Evolutionary conservation across 92 coral and sea anemone species (phyloP).

Genomic region (Scolanthus callimorphus): DNA sequence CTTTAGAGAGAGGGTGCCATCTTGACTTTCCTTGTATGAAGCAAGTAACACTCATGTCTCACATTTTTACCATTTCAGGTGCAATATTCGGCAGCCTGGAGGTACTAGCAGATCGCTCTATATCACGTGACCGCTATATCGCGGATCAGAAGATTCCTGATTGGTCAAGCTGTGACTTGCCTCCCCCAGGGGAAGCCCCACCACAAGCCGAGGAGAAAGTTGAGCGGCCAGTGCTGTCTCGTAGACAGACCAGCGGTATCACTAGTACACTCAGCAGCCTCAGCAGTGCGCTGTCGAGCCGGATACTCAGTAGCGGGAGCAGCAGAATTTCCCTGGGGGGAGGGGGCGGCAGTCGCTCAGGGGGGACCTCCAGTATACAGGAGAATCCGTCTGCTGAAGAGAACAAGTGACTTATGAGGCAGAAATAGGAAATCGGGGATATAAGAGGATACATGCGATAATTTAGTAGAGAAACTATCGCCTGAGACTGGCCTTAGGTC

Average conservation of each 20-base stretch:
- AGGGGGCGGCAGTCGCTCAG: constrained; percentile 23
- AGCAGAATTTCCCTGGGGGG: constrained; percentile 27
- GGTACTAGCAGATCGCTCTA: constrained; percentile 92
- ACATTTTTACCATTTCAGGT: too few relatives aligned
- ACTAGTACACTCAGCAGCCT: constrained; percentile 82
- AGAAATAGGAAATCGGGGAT: too few relatives aligned
- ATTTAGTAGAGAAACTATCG: too few relatives aligned
- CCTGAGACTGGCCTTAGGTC: too few relatives aligned
- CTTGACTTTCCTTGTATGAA: too few relatives aligned
- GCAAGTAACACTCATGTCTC: too few relatives aligned
- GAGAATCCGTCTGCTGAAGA: constrained; percentile 53
- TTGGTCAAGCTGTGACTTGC: constrained; percentile 82
- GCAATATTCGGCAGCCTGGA: constrained; percentile 97
- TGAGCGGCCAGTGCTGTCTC: constrained; percentile 78
- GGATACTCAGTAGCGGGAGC: constrained; percentile 67
- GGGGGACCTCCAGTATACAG: constrained; percentile 36
- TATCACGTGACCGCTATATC: constrained; percentile 65
- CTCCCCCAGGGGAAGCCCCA: constrained; percentile 15
- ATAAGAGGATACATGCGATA: too few relatives aligned
- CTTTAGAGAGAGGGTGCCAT: too few relatives aligned
- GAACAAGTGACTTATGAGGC: constrained; percentile 21
- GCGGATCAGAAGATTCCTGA: constrained; percentile 88
- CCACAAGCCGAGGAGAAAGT: constrained; percentile 38
- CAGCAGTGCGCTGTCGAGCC: constrained; percentile 78
- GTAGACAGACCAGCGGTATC: constrained; percentile 89